Conservation (phyloP, 2,113 vertebrate species). For the Stegostoma tigrinum region DNA sequence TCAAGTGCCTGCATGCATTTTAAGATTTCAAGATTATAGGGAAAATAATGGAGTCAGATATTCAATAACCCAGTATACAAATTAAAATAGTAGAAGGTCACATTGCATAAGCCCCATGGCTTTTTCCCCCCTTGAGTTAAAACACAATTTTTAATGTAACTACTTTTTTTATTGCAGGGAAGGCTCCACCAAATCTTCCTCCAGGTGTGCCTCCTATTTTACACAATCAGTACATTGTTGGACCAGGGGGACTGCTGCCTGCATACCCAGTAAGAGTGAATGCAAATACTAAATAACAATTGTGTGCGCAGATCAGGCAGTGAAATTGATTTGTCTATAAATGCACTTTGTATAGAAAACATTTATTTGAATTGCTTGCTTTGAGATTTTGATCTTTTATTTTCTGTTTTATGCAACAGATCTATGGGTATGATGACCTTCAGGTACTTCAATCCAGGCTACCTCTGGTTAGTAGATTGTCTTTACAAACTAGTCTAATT, state of each 20-base stretch:
- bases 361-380: constrained; percentile 28
- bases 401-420: constrained; percentile 64
- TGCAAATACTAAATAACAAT: not conserved
- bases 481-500: not conserved
- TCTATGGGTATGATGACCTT: constrained; percentile 94
- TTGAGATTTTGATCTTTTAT: constrained; percentile 30
- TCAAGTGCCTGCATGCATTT: not conserved
- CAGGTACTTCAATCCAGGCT: constrained; percentile 94
- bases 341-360: not conserved
- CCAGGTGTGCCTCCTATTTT: constrained; percentile 88
- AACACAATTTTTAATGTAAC: not conserved
- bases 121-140: not conserved
- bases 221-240: constrained; percentile 96
- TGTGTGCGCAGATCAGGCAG: not conserved
- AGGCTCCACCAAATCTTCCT: constrained; percentile 88
- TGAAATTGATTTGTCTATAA: not conserved
- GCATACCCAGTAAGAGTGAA: constrained; percentile 82
- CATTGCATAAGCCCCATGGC: not conserved
- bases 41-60: not conserved
- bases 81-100: not conserved
- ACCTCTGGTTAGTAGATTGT: constrained; percentile 74
- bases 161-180: constrained; percentile 60
- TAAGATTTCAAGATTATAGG: not conserved
- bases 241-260: constrained; percentile 89
- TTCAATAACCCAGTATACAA: not conserved